Evolutionary conservation across 2,113 vertebrate genomes (phyloP).

Genomic region (Misgurnus mizolepis): DNA sequence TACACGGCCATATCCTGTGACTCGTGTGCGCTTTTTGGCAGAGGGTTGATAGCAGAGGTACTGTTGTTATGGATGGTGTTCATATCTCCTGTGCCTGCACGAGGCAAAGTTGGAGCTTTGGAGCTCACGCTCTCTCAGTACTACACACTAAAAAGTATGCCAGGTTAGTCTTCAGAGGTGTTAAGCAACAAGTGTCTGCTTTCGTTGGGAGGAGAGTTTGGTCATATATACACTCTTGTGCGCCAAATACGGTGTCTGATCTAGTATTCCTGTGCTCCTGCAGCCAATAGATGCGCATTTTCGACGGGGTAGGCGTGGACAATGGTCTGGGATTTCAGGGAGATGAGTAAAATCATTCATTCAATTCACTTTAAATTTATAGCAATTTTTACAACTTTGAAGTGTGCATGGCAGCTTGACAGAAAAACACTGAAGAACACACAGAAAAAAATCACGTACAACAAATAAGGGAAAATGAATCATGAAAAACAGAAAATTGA

Average conservation of each 20-base stretch:
- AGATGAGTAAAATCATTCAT: slow-evolving; percentile 25
- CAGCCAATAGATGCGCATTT: slow-evolving; percentile 25
- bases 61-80: slow-evolving; percentile 77
- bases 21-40: slow-evolving; percentile 77
- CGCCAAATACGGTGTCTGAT: slow-evolving; percentile 17
- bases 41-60: slow-evolving; percentile 71
- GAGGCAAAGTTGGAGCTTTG: slow-evolving; percentile 8
- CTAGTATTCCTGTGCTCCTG: neutral
- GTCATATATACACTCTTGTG: slow-evolving; percentile 24
- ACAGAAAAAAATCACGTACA: too few relatives aligned
- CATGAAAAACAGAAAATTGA: too few relatives aligned
- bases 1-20: slow-evolving; percentile 86
- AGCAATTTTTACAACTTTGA: too few relatives aligned
- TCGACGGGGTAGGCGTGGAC: neutral
- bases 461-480: too few relatives aligned
- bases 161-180: neutral
- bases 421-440: too few relatives aligned
- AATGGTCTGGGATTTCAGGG: neutral
- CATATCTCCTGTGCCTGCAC: slow-evolving; percentile 70
- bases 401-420: too few relatives aligned
- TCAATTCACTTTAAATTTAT: neutral
- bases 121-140: slow-evolving; percentile 23
- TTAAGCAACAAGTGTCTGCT: slow-evolving; percentile 31
- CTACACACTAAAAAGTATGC: neutral
- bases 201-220: neutral